phyloP scores from a whole-genome alignment of 2,888 invertebrate species.

The Notodonta ziczac region DNA sequence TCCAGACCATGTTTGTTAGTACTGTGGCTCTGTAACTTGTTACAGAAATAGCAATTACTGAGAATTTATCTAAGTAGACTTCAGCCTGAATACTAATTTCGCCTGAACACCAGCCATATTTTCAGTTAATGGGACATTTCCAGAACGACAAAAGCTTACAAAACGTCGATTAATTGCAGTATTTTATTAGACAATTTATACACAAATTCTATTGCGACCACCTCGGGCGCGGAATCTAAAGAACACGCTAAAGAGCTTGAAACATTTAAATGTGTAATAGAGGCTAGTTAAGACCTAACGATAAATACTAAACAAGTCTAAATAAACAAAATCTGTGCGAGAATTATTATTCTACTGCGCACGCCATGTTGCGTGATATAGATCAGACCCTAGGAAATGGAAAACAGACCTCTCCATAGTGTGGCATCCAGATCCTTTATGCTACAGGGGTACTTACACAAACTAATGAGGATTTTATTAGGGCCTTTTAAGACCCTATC shows the following conservation, averaged over 20 bases:
- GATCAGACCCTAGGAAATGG: neutral
- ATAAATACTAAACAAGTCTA: conserved; percentile 5
- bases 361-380: conserved; percentile 25
- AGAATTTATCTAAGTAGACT: neutral
- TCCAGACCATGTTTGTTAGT: neutral
- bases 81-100: neutral
- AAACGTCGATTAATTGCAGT: neutral
- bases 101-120: neutral
- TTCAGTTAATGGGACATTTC: neutral
- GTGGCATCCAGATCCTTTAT: neutral
- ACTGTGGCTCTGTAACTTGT: neutral
- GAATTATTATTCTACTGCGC: conserved; percentile 15
- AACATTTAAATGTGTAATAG: neutral
- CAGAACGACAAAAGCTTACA: neutral
- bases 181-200: neutral
- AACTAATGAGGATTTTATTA: neutral
- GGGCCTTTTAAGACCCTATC: neutral
- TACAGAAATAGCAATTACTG: neutral
- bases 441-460: neutral
- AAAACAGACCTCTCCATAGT: neutral
- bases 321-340: conserved; percentile 7
- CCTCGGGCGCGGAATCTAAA: conserved; percentile 2
- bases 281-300: conserved; percentile 5
- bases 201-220: neutral
- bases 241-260: conserved; percentile 1